Conservation (phyloP, 2,888 invertebrate species). For the Plagodis pulveraria region DNA sequence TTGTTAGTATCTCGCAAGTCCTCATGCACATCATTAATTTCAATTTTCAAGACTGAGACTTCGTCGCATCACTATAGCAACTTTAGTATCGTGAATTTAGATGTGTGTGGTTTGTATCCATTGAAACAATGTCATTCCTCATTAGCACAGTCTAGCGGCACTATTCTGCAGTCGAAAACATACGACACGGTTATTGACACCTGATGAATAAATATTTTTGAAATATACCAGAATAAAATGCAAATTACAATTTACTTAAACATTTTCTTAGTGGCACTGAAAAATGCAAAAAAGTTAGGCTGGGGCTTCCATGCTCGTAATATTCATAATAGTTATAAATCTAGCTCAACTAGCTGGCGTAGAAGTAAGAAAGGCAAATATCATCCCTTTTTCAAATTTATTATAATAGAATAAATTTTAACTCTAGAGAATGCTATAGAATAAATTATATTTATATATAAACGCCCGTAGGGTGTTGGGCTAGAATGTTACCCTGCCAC, state of each 20-base stretch:
- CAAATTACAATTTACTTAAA: constrained; percentile 18
- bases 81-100: constrained; percentile 53
- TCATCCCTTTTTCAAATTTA: too few relatives aligned
- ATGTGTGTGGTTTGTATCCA: constrained; percentile 40
- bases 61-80: background rate
- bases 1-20: background rate
- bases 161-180: constrained; percentile 42
- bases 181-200: constrained; percentile 45
- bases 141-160: constrained; percentile 67
- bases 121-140: constrained; percentile 69
- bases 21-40: background rate
- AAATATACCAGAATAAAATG: constrained; percentile 21
- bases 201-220: constrained; percentile 24
- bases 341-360: too few relatives aligned
- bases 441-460: too few relatives aligned
- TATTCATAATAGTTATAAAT: too few relatives aligned
- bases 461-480: too few relatives aligned
- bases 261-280: too few relatives aligned
- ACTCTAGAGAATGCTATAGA: too few relatives aligned
- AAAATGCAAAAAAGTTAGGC: too few relatives aligned
- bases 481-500: too few relatives aligned
- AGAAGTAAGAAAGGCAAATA: too few relatives aligned
- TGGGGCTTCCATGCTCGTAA: too few relatives aligned
- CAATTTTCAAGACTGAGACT: constrained; percentile 1
- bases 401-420: too few relatives aligned